Conservation (phyloP, 1,140 invertebrate genomes). For the Amyelois transitella region DNA sequence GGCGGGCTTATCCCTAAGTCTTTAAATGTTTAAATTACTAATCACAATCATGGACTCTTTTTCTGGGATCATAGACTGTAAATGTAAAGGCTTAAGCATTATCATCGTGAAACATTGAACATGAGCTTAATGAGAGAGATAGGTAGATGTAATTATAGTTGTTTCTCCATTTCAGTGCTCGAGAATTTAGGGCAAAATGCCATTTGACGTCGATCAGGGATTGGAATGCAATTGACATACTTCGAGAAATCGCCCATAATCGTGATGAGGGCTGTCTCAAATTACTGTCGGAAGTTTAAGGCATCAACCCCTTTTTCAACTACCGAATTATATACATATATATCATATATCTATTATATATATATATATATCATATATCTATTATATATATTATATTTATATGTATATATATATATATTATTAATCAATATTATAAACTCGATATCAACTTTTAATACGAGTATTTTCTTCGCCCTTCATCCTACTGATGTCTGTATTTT, state of each 20-base stretch:
- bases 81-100: too few relatives aligned
- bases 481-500: too few relatives aligned
- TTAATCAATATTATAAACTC: too few relatives aligned
- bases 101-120: neutral
- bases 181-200: slow-evolving; percentile 45
- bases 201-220: slow-evolving; percentile 36
- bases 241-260: slow-evolving; percentile 16
- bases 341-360: too few relatives aligned
- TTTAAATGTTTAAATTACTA: neutral
- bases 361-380: too few relatives aligned
- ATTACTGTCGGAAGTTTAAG: neutral
- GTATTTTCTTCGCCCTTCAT: too few relatives aligned
- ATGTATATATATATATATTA: too few relatives aligned
- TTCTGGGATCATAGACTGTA: too few relatives aligned
- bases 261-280: slow-evolving; percentile 22
- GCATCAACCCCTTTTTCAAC: neutral
- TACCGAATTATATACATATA: too few relatives aligned
- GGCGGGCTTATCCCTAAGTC: too few relatives aligned
- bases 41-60: neutral
- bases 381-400: too few relatives aligned
- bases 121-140: neutral
- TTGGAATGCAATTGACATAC: slow-evolving; percentile 39
- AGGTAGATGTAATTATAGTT: neutral
- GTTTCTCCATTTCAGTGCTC: neutral
- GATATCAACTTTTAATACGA: too few relatives aligned